phyloP scores from a whole-genome alignment of 2,797 vertebrate species.

The Graptemys geographica region DNA sequence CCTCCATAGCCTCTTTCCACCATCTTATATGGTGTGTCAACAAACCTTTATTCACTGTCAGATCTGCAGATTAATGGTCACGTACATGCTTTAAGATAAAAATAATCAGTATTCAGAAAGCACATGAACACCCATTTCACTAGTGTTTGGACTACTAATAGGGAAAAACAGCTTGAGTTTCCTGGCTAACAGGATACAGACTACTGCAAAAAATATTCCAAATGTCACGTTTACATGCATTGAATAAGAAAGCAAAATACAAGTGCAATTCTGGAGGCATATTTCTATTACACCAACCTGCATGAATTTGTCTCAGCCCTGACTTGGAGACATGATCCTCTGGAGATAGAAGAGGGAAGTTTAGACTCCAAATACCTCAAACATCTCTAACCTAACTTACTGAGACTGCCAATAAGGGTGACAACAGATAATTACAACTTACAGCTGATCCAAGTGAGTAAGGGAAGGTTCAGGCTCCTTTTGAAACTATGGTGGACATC shows the following conservation, averaged over 20 bases:
- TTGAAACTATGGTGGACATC: background rate
- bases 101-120: background rate
- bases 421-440: background rate
- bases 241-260: background rate
- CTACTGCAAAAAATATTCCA: background rate
- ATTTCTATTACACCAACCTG: background rate
- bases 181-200: background rate
- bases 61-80: background rate
- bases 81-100: background rate
- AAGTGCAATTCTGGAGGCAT: background rate
- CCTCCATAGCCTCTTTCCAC: background rate
- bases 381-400: background rate
- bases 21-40: background rate
- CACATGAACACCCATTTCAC: background rate
- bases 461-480: background rate
- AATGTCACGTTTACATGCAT: background rate
- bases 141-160: background rate
- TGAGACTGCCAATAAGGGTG: background rate
- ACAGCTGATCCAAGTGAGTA: background rate
- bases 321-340: background rate
- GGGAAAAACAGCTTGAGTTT: background rate
- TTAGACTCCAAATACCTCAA: background rate
- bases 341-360: background rate
- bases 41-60: background rate
- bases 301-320: background rate